A percentile compares a stretch with the other conserved stretches of the same genome.
phyloP scores from a whole-genome alignment of 2,888 invertebrate species.

The Ophraella communa region DNA sequence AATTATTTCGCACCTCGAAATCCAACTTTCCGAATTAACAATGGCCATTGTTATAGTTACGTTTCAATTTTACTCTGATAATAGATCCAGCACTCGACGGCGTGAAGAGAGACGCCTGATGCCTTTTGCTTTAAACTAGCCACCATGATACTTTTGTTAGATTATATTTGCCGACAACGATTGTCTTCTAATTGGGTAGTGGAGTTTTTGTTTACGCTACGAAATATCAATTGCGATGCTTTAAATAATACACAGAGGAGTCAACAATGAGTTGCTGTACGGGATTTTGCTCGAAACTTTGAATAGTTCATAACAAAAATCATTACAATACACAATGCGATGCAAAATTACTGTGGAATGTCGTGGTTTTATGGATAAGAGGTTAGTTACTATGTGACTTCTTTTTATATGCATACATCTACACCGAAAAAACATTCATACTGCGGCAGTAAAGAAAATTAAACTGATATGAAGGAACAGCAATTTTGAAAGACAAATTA shows the following conservation, averaged over 20 bases:
- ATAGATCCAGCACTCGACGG: constrained; percentile 29
- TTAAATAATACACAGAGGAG: constrained; percentile 9
- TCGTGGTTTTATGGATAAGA: too few relatives aligned
- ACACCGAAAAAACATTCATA: too few relatives aligned
- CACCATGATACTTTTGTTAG: constrained; percentile 39
- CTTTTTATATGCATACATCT: too few relatives aligned
- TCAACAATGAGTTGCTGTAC: neutral
- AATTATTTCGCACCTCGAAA: constrained; percentile 49
- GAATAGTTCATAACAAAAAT: neutral
- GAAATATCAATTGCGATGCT: constrained; percentile 44
- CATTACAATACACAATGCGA: neutral
- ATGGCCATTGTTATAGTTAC: constrained; percentile 42
- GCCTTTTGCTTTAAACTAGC: constrained; percentile 36
- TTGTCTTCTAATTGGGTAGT: constrained; percentile 32
- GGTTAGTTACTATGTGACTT: too few relatives aligned
- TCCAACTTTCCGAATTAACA: constrained; percentile 45
- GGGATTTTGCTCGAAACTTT: neutral
- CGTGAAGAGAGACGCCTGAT: constrained; percentile 9
- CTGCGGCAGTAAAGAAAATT: too few relatives aligned
- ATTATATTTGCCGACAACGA: constrained; percentile 22
- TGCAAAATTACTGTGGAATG: too few relatives aligned
- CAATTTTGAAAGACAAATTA: too few relatives aligned
- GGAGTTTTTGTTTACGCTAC: constrained; percentile 24
- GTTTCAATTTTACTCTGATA: constrained; percentile 38
- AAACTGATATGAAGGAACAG: too few relatives aligned